These are phyloP conservation scores for Peromyscus nudipes DNA, from an alignment of 2,797 vertebrate genomes.

Conservation along the genomic window DNA sequence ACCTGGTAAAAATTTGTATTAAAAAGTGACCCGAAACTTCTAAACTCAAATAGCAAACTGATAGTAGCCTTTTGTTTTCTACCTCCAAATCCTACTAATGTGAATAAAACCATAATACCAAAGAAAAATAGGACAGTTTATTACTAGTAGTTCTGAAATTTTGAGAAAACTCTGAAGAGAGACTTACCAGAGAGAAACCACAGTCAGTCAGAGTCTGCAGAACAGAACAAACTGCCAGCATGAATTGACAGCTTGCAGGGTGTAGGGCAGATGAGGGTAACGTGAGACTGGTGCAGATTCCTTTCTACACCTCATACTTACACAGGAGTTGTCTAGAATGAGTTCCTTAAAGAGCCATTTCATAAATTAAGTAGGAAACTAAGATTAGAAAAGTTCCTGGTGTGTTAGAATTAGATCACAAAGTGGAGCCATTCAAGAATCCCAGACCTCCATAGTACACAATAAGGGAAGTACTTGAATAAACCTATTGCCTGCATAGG, in stretches of 20 bases:
- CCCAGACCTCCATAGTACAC: not conserved
- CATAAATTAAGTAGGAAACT: not conserved
- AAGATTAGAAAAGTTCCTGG: not conserved
- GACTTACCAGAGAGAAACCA: not conserved
- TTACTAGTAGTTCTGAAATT: slow-evolving; percentile 33
- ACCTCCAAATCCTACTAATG: slow-evolving; percentile 11
- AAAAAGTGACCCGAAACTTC: slow-evolving; percentile 20
- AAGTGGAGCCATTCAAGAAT: not conserved
- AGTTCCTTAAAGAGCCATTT: slow-evolving; percentile 19
- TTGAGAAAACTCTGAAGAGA: slow-evolving; percentile 38
- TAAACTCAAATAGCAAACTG: not conserved
- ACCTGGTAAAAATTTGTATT: slow-evolving; percentile 2
- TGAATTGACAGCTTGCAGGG: not conserved
- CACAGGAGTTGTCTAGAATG: not conserved
- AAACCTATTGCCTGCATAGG: not conserved
- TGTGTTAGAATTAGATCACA: not conserved
- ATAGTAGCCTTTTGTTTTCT: slow-evolving; percentile 36
- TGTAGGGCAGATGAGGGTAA: not conserved
- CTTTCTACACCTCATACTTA: not conserved
- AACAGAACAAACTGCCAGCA: not conserved
- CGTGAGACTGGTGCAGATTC: not conserved
- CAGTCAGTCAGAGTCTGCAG: not conserved
- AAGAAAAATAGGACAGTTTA: slow-evolving; percentile 9
- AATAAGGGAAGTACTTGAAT: not conserved
- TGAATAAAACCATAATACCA: not conserved